Conservation (phyloP, 2,797 vertebrate species). For the Pantherophis alleghaniensis region DNA sequence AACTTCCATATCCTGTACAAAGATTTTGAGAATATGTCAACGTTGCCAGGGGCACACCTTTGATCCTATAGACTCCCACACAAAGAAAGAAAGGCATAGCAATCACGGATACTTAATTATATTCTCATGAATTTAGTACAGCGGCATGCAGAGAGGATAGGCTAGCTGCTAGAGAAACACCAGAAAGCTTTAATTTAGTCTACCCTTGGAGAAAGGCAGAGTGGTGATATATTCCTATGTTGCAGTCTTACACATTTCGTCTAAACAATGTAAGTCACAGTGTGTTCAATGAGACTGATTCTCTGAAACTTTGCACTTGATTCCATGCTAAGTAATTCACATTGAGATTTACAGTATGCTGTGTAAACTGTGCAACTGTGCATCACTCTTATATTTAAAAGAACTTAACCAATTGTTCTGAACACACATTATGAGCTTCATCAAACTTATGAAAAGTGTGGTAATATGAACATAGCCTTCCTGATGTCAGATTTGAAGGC, state of each 20-base stretch:
- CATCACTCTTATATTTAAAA: neutral
- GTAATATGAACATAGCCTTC: neutral
- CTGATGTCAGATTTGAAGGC: neutral
- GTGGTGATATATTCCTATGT: neutral
- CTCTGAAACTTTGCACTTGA: neutral
- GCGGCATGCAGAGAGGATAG: neutral
- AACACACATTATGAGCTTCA: neutral
- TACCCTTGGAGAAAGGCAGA: neutral
- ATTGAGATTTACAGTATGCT: neutral
- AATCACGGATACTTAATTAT: neutral
- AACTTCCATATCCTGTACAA: neutral
- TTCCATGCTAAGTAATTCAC: neutral
- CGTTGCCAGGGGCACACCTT: too few species aligned
- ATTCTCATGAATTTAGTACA: neutral
- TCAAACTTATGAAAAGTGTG: neutral
- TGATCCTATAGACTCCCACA: neutral
- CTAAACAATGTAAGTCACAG: neutral
- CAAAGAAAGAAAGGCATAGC: neutral
- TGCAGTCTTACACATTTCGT: neutral
- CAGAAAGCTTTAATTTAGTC: neutral
- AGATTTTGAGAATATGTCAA: neutral
- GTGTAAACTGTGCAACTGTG: neutral
- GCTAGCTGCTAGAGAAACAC: neutral
- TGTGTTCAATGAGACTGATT: neutral
- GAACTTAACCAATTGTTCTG: neutral